Percentiles rank a stretch among this genome's conserved stretches.
These are phyloP conservation scores for Sylvilagus bachmani DNA, from an alignment of 2,113 vertebrate genomes.

Conservation along the genomic window DNA sequence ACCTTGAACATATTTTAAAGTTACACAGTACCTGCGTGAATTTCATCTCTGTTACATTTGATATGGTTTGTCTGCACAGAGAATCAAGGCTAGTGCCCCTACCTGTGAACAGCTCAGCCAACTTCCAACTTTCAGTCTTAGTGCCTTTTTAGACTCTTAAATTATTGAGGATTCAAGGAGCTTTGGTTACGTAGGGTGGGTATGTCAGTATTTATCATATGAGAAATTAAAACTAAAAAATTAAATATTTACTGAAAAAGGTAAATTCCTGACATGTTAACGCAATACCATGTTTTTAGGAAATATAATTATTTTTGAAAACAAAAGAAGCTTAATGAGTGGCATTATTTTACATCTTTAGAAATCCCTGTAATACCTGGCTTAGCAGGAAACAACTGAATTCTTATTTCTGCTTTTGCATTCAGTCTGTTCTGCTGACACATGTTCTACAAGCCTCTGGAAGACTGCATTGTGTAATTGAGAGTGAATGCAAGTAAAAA, in stretches of 20 bases:
- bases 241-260: constrained; percentile 33
- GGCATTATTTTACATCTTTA: constrained; percentile 38
- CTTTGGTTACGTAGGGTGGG: constrained; percentile 2
- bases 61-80: background rate
- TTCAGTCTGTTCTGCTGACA: background rate
- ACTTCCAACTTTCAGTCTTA: constrained; percentile 40
- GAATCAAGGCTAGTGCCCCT: background rate
- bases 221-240: constrained; percentile 53
- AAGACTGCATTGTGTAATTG: background rate
- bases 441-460: background rate
- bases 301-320: constrained; percentile 6
- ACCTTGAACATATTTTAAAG: background rate
- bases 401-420: background rate
- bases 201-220: background rate
- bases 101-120: constrained; percentile 12
- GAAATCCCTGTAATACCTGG: background rate
- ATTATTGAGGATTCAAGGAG: background rate
- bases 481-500: background rate
- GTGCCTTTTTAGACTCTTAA: background rate
- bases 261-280: constrained; percentile 36
- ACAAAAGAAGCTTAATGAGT: background rate
- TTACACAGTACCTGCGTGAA: background rate
- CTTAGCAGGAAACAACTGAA: background rate
- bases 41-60: background rate
- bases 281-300: constrained; percentile 36